Evolutionary conservation across 64 coral and sea anemone species (phyloP).

Genomic region (Montipora capricornis): DNA sequence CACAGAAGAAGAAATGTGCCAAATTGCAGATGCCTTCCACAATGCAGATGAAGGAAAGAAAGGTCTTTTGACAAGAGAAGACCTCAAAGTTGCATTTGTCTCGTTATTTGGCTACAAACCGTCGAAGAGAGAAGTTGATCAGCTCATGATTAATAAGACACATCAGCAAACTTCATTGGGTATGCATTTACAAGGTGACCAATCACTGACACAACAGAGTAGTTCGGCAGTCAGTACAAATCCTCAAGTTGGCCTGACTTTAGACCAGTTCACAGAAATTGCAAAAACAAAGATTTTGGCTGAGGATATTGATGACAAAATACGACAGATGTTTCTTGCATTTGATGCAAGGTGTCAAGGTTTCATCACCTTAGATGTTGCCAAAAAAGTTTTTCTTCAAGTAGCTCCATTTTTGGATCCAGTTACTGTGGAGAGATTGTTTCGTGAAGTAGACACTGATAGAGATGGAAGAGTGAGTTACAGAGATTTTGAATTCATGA

Average conservation of each 20-base stretch:
- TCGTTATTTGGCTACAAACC: constrained; percentile 95
- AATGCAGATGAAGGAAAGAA: constrained; percentile 78
- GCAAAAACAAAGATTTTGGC: constrained; percentile 78
- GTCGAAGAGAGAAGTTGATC: constrained; percentile 81
- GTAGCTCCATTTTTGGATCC: constrained; percentile 87
- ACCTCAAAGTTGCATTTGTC: constrained; percentile 93
- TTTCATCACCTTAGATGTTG: constrained; percentile 90
- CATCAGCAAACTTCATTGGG: background rate
- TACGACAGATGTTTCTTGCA: constrained; percentile 95
- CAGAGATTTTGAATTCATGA: constrained; percentile 97
- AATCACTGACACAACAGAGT: background rate
- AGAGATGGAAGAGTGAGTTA: constrained; percentile 92
- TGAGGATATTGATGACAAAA: constrained; percentile 88
- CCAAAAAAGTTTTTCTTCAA: constrained; percentile 68
- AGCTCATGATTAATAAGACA: constrained; percentile 56
- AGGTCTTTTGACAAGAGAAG: constrained; percentile 79
- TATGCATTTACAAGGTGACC: background rate
- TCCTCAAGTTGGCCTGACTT: constrained; percentile 26
- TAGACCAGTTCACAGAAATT: constrained; percentile 73
- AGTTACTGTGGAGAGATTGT: constrained; percentile 76
- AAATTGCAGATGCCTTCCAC: constrained; percentile 83
- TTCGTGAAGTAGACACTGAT: constrained; percentile 91
- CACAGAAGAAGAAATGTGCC: constrained; percentile 52
- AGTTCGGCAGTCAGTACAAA: background rate
- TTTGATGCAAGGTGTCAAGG: constrained; percentile 88